Evolutionary conservation across 2,797 vertebrate genomes (phyloP), one percentile per base, ranked within the genome.

Genomic region (Schizopygopsis pylzovi): DNA sequence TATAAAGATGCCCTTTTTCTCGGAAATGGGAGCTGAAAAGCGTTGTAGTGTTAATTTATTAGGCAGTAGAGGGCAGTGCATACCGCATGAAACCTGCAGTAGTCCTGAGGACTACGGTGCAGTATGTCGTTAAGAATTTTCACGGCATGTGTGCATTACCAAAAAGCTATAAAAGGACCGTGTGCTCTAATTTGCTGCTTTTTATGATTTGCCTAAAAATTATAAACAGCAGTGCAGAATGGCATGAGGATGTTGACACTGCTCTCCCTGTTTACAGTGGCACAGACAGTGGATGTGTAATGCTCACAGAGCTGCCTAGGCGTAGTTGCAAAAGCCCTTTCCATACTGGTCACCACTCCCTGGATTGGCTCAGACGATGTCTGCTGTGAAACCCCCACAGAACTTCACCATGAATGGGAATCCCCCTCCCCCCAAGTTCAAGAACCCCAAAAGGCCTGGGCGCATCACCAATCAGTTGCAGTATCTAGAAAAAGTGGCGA

Each of bases 401-500:
- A 0, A 0, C 68, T 70, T 90, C 79, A 81, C 90, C 78, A 47
- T 85, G 88, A 93, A 94, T 90, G 92, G 94, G 87, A 99, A 99
- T 79, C 98, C 98, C 13, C 95, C 95, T 88, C 97, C 97, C 9
- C 98, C 98, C 1, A 94, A 96, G 81, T 96, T 95, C 72, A 90
- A 93, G 78, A 97, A 98, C 86, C 82, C 82, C 28, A 95, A 93
- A 88, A 96, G 90, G 4, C 95, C 87, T 16, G 97, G 97, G 1
- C 93, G 94, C 12, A 87, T 95, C 72, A 99, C 98, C 79, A 98
- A 97, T 91, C 97, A 98, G 77, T 95, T 99, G 12, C 97, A 97
- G 84, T 98, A 96, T 92, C 92, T 99, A 87, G 95, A 97, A 81
- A 97, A 92, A 82, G 95, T 97, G 85, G 96, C 97, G 61, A 88